Conservation (phyloP, 1,140 invertebrate genomes). For the Phenacoccus solenopsis region DNA sequence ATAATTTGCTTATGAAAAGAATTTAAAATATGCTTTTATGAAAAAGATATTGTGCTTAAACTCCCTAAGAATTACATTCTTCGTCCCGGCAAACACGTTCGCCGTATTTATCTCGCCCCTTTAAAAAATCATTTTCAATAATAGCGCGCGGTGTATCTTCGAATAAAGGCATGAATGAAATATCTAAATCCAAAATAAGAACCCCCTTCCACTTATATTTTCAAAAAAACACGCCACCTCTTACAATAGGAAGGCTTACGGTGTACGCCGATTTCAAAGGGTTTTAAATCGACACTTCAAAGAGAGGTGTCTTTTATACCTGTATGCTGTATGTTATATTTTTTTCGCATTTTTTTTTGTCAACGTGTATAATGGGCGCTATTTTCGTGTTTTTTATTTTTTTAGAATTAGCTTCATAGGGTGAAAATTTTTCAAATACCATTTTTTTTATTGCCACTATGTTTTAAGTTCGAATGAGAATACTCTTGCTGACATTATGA, state of each 20-base stretch:
- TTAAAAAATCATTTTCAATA: slow-evolving; percentile 18
- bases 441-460: too few relatives aligned
- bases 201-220: background rate
- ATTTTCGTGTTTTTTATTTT: background rate
- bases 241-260: background rate
- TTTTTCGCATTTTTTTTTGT: background rate
- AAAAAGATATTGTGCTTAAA: slow-evolving; percentile 18
- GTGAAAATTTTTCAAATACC: too few relatives aligned
- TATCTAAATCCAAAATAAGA: slow-evolving; percentile 14
- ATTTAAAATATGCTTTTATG: slow-evolving; percentile 18
- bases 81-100: background rate
- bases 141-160: slow-evolving; percentile 5
- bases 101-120: slow-evolving; percentile 10
- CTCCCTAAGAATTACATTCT: slow-evolving; percentile 16
- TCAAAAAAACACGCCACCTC: slow-evolving; percentile 10
- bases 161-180: slow-evolving; percentile 13
- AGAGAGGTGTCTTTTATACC: slow-evolving; percentile 6
- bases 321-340: background rate
- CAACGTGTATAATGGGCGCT: background rate
- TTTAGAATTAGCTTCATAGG: background rate
- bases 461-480: too few relatives aligned
- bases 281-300: slow-evolving; percentile 14
- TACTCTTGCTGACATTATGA: too few relatives aligned
- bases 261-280: background rate
- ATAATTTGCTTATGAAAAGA: slow-evolving; percentile 18